Evolutionary conservation across 2,797 vertebrate species (phyloP).

Genomic region (Crypturellus tataupa): DNA sequence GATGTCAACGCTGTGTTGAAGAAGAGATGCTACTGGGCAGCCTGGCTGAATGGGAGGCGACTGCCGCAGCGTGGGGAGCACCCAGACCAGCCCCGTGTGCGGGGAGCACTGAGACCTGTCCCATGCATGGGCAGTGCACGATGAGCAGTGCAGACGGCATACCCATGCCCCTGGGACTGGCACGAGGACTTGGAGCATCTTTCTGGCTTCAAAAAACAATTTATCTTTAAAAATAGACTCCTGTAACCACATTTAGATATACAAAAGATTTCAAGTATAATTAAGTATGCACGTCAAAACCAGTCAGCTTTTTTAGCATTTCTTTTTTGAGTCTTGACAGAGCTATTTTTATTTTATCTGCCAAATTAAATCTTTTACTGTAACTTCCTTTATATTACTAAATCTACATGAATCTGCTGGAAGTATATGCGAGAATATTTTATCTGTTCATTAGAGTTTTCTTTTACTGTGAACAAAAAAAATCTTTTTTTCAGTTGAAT

Average conservation of each 20-base stretch:
- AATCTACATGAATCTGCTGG: constrained; percentile 40
- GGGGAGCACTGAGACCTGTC: too few species aligned
- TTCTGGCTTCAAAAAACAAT: constrained; percentile 7
- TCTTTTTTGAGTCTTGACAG: constrained; percentile 54
- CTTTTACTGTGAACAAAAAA: constrained; percentile 38
- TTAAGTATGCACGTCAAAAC: constrained; percentile 69
- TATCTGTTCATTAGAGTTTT: constrained; percentile 56
- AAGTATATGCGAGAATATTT: constrained; percentile 43
- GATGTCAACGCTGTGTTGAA: neutral
- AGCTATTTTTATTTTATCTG: constrained; percentile 68
- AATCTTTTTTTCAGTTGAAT: constrained; percentile 7
- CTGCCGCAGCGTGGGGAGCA: neutral
- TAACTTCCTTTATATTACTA: constrained; percentile 50
- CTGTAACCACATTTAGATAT: constrained; percentile 29
- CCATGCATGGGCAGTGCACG: neutral
- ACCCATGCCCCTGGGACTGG: neutral
- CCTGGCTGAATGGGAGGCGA: neutral
- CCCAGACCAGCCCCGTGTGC: too few species aligned
- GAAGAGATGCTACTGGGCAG: neutral
- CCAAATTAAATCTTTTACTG: constrained; percentile 41
- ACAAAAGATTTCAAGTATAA: neutral
- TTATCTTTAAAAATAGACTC: constrained; percentile 57
- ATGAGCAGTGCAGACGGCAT: neutral
- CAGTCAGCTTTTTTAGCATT: constrained; percentile 60
- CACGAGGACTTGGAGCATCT: neutral